Evolutionary conservation across 2,113 vertebrate species (phyloP).

Genomic region (Morone saxatilis): DNA sequence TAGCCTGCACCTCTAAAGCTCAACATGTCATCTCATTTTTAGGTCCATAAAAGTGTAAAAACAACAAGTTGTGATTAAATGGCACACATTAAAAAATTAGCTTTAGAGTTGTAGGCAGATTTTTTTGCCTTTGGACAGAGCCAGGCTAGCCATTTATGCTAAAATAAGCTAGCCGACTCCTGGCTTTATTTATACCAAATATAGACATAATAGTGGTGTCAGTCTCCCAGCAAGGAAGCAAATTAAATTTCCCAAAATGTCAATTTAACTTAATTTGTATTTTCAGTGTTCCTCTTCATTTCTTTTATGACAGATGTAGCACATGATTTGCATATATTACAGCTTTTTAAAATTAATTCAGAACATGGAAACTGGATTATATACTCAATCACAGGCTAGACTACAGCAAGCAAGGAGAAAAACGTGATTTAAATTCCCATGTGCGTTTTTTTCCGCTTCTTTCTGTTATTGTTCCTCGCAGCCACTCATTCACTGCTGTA

Average conservation of each 20-base stretch:
- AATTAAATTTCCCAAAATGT: not conserved
- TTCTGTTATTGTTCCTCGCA: not conserved
- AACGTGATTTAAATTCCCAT: not conserved
- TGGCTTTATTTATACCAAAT: not conserved
- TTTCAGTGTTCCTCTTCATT: not conserved
- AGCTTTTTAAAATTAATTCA: not conserved
- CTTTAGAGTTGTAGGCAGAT: not conserved
- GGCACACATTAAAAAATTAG: not conserved
- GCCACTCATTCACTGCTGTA: not conserved
- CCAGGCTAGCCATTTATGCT: not conserved
- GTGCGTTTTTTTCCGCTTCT: not conserved
- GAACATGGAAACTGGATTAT: constrained; percentile 5
- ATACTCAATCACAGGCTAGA: no score
- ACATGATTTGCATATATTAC: constrained; percentile 2
- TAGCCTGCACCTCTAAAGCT: not conserved
- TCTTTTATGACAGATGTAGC: not conserved
- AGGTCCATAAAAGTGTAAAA: no score
- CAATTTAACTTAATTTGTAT: not conserved
- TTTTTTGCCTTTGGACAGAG: not conserved
- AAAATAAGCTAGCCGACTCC: not conserved
- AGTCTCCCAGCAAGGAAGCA: no score
- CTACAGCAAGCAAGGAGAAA: not conserved
- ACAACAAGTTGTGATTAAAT: no score
- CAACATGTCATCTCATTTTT: no score
- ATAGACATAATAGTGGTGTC: not conserved